These are phyloP conservation scores for Odocoileus virginianus DNA, from an alignment of 2,113 vertebrate genomes.

Conservation along the genomic window DNA sequence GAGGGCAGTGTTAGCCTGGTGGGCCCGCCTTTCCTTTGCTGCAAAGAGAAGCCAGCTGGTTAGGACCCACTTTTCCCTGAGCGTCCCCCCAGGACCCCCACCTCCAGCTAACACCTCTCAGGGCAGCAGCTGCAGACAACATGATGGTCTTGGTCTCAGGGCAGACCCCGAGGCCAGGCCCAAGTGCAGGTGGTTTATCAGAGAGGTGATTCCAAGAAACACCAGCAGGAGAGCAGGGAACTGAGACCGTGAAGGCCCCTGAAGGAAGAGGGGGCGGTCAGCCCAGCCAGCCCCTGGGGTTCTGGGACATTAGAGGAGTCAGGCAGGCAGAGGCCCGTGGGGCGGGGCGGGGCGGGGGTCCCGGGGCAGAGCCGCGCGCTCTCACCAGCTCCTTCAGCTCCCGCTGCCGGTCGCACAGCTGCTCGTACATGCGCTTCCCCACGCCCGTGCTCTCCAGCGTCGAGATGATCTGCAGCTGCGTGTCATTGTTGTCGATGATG, in stretches of 20 bases:
- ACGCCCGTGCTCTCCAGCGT: slow-evolving; percentile 97
- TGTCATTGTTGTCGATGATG: slow-evolving; percentile 99
- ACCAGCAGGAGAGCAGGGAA: too few species aligned
- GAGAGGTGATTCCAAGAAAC: not conserved
- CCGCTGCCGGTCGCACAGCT: slow-evolving; percentile 96
- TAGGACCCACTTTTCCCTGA: rapidly evolving
- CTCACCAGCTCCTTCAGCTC: slow-evolving; percentile 98
- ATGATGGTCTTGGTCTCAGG: not conserved
- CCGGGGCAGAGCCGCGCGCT: rapidly evolving
- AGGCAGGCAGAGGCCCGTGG: not conserved
- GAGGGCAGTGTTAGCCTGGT: slow-evolving; percentile 97
- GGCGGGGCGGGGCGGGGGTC: too few species aligned
- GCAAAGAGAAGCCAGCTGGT: slow-evolving; percentile 57
- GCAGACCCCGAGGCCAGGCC: not conserved
- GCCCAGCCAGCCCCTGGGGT: rapidly evolving
- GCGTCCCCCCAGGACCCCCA: rapidly evolving
- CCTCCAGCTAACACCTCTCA: not conserved
- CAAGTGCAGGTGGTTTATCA: rapidly evolving
- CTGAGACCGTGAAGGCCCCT: rapidly evolving
- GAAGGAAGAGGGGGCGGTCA: rapidly evolving
- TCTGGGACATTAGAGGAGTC: not conserved
- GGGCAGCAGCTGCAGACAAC: not conserved
- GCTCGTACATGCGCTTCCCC: slow-evolving; percentile 98
- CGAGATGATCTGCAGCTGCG: slow-evolving; percentile 99
- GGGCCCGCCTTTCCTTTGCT: slow-evolving; percentile 99